phyloP scores from a whole-genome alignment of 2,797 vertebrate genomes.

The Galagoides demidoff region DNA sequence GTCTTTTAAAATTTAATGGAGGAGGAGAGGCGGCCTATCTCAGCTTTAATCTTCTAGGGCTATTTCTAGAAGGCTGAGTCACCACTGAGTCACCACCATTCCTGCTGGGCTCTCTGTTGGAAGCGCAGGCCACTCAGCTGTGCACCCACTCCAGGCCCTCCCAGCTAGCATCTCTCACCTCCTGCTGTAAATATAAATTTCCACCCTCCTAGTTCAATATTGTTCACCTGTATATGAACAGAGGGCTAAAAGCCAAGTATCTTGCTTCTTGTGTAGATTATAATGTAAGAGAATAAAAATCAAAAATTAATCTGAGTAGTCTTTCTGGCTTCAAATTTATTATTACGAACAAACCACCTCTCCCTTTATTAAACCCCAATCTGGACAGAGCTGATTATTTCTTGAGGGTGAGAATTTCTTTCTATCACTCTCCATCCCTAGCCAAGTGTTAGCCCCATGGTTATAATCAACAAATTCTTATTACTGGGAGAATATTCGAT shows the following conservation, averaged over 20 bases:
- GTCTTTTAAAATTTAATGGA: background rate
- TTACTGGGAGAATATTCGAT: background rate
- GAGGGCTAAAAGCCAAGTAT: background rate
- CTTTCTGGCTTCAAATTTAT: background rate
- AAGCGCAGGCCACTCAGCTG: background rate
- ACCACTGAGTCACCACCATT: background rate
- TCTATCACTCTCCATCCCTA: background rate
- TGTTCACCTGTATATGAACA: background rate
- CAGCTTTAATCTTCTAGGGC: background rate
- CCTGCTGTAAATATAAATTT: background rate
- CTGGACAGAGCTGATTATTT: background rate
- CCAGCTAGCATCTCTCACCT: background rate
- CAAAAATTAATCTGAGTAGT: background rate
- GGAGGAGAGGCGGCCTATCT: background rate
- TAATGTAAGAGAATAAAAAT: background rate
- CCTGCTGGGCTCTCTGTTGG: background rate
- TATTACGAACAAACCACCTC: background rate
- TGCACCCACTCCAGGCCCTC: background rate
- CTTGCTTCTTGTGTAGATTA: background rate
- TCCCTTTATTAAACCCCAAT: background rate
- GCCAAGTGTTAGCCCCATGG: background rate
- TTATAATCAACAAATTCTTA: background rate
- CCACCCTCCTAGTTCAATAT: background rate
- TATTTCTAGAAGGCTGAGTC: background rate
- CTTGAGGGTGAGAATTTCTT: background rate